These are phyloP conservation scores for Pristis pectinata DNA, from an alignment of 2,797 vertebrate genomes.

Conservation along the genomic window DNA sequence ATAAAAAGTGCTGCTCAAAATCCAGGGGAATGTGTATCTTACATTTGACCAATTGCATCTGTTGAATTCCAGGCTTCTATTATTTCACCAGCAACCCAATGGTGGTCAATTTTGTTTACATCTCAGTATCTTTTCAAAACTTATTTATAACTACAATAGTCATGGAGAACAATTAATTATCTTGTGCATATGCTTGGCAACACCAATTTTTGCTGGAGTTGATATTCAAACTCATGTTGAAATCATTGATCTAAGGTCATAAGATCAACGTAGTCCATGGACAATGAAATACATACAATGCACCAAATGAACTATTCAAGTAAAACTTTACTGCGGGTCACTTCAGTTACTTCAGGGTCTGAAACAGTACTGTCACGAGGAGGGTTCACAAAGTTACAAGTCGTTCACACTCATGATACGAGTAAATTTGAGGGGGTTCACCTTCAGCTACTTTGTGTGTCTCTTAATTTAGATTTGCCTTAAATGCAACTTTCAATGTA, in stretches of 20 bases:
- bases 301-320: neutral
- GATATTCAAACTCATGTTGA: neutral
- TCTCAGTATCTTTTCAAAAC: neutral
- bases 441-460: no score
- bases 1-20: neutral
- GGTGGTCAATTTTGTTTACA: neutral
- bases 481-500: no score
- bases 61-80: neutral
- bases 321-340: neutral
- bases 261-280: neutral
- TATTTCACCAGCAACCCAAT: neutral
- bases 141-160: neutral
- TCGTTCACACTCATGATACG: neutral
- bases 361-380: neutral
- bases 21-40: neutral
- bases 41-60: neutral
- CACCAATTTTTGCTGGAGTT: neutral
- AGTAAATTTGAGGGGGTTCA: no score
- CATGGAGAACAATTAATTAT: neutral
- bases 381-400: neutral
- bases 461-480: no score
- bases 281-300: neutral
- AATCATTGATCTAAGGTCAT: neutral
- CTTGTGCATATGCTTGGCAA: neutral
- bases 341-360: neutral